These are phyloP conservation scores for Neosilurus hyrtlii DNA, from an alignment of 2,797 vertebrate genomes.

Conservation along the genomic window DNA sequence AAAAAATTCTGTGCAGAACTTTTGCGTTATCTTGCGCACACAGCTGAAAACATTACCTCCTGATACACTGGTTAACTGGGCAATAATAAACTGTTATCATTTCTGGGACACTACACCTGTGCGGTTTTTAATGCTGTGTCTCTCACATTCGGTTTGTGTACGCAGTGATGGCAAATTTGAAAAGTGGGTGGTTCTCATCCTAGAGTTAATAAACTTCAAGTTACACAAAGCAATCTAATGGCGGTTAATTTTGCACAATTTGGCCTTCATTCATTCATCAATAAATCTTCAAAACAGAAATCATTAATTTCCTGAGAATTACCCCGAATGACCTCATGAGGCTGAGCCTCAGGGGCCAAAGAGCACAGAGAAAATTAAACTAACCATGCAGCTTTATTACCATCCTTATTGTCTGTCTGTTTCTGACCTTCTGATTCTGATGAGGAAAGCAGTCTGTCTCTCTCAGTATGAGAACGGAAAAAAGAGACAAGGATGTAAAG, in stretches of 20 bases:
- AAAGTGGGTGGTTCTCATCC: background rate
- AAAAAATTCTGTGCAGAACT: too few relatives aligned
- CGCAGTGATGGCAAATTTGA: background rate
- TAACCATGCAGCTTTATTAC: too few relatives aligned
- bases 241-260: background rate
- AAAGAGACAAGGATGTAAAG: constrained; percentile 6
- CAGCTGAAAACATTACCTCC: too few relatives aligned
- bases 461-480: background rate
- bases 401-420: background rate
- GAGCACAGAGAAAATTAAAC: background rate
- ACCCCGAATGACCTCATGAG: background rate
- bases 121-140: background rate
- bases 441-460: background rate
- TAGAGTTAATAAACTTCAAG: background rate
- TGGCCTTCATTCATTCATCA: background rate
- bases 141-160: background rate
- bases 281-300: background rate
- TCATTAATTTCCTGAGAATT: constrained; percentile 34
- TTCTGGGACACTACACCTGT: background rate
- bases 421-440: background rate
- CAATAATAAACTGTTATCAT: background rate
- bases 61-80: background rate
- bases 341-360: background rate
- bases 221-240: background rate
- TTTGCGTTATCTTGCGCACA: too few relatives aligned